Base-by-base conservation (phyloP, 2,113 vertebrate genomes). In the Apodemus speciosus region DNA sequence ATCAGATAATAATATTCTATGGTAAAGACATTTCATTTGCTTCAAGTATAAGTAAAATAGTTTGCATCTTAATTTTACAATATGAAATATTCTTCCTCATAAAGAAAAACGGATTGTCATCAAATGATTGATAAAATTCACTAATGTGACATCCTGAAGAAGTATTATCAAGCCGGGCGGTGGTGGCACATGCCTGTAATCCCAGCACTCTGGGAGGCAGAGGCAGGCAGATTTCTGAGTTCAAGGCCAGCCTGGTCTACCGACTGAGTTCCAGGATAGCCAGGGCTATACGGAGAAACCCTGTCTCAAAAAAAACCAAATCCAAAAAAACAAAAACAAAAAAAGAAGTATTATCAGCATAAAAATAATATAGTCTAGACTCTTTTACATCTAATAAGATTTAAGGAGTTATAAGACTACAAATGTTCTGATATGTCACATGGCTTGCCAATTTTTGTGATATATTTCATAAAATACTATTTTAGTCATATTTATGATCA, bases 31-130 rank as follows among this genome's bases (percentile, higher is more conserved):
- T 75, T 90, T 75, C n/a, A 88, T 35, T 91, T 89, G 46, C 56
- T 89, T 89, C 77, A 73, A 35, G 14, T 43, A 0, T 21, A 93
- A 85, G 80, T 13, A 73, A 90, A 95, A 81, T 89, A 66, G 56
- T 81, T 94, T 85, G 40, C 46, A 49, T 68, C 60, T 89, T 49
- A 71, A 43, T 66, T 93, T 94, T 87, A 86, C 32, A 93, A 60
- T 40, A 89, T 64, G 81, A 91, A 91, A 91, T 80, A 79, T 62
- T 75, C 30, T 66, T 85, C 88, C 46, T 68, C 62, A 35, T 64
- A 40, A 79, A 88, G 23, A 49, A 90, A 92, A 75, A 56, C 23
- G 46, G 23, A 38, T 58, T 18, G 20, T 88, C 30, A 83, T 43
- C 80, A 83, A 64, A 64, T 83, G 80, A 43, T 32, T 64, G 80